Evolutionary conservation across 2,113 vertebrate genomes (phyloP).

Genomic region (Rhagologus leucostigma): DNA sequence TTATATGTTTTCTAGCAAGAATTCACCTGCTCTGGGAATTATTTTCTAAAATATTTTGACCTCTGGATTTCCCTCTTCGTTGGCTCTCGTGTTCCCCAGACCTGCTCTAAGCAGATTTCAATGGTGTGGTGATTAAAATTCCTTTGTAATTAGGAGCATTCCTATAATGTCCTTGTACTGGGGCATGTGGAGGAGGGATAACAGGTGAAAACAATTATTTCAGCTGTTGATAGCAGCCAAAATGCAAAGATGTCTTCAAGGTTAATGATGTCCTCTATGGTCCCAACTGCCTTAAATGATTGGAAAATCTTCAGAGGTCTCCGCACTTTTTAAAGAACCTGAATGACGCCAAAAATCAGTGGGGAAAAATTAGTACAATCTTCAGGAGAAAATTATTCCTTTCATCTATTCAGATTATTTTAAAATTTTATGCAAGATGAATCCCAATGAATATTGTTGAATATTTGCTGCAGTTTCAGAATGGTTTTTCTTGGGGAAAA

Average conservation of each 20-base stretch:
- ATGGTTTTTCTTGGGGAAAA: neutral
- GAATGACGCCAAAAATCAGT: neutral
- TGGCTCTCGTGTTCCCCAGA: neutral
- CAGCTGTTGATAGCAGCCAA: neutral
- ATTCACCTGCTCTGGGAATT: neutral
- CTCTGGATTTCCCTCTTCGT: neutral
- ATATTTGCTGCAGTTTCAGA: neutral
- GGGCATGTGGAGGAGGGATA: neutral
- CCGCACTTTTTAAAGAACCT: neutral
- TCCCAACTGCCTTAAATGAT: neutral
- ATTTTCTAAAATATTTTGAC: neutral
- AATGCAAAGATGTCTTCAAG: neutral
- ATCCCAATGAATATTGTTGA: neutral
- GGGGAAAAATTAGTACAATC: neutral
- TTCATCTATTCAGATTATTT: neutral
- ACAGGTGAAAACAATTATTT: slow-evolving; percentile 17
- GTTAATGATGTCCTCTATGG: neutral
- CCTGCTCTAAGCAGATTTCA: neutral
- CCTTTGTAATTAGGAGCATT: neutral
- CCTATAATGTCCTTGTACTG: neutral
- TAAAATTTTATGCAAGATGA: neutral
- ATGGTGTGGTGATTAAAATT: neutral
- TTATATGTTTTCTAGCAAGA: neutral
- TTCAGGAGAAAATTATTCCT: neutral
- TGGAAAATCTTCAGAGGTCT: neutral